phyloP scores from a whole-genome alignment of 2,888 invertebrate species.

The Frankliniella intonsa region DNA sequence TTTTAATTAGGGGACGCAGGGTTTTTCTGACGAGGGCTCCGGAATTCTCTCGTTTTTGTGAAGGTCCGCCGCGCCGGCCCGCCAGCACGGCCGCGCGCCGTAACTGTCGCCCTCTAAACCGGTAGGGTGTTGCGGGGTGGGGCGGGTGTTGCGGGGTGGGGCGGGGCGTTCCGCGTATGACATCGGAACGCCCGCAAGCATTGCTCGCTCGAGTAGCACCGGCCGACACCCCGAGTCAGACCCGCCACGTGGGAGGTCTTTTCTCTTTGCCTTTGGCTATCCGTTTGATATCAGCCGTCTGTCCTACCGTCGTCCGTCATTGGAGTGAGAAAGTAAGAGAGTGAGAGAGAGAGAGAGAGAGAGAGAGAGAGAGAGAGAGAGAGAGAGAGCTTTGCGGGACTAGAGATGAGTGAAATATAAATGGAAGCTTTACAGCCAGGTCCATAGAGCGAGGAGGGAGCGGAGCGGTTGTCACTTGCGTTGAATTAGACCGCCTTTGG shows the following conservation, averaged over 20 bases:
- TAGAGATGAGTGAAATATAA: background rate
- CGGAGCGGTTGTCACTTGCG: background rate
- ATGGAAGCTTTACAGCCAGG: too few species aligned
- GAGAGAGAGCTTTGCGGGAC: background rate
- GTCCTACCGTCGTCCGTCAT: too few species aligned
- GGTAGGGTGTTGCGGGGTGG: background rate
- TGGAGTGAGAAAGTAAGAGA: background rate
- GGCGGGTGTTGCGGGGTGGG: background rate
- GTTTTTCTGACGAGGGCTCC: conserved; percentile 18
- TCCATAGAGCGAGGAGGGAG: too few species aligned
- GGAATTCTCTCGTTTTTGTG: conserved; percentile 20
- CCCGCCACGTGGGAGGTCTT: background rate
- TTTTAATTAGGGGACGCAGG: conserved; percentile 8
- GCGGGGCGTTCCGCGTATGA: conserved; percentile 1
- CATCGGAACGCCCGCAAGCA: background rate
- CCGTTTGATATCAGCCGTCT: too few species aligned
- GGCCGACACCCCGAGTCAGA: background rate
- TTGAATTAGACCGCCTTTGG: background rate
- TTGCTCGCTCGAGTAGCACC: background rate
- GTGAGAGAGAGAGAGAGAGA: background rate
- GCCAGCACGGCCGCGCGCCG: background rate
- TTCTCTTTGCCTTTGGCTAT: too few species aligned
- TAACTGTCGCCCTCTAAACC: conserved; percentile 9
- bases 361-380: conserved; percentile 1
- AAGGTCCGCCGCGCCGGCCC: background rate